Conservation (phyloP, 2,888 invertebrate genomes). For the Pristionchus entomophagus region DNA sequence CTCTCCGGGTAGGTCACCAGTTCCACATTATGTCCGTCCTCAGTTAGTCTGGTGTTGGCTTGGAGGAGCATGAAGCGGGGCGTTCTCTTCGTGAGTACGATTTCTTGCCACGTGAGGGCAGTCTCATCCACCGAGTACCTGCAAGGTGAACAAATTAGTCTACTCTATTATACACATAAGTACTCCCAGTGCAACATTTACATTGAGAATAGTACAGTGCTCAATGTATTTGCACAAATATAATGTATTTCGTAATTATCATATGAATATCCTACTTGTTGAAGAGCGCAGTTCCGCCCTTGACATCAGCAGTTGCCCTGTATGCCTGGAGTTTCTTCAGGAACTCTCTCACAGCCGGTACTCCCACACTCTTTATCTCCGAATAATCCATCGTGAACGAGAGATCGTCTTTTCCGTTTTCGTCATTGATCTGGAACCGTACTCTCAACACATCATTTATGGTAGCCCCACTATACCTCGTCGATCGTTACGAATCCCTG, state of each 20-base stretch:
- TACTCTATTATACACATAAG: too few relatives aligned
- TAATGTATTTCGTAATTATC: too few relatives aligned
- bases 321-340: conserved; percentile 83
- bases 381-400: conserved; percentile 84
- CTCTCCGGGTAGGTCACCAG: conserved; percentile 86
- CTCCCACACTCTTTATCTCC: conserved; percentile 88
- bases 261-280: too few relatives aligned
- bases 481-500: conserved; percentile 85
- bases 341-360: conserved; percentile 88
- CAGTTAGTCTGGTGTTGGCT: conserved; percentile 84
- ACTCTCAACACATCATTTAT: neutral
- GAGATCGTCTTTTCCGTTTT: conserved; percentile 85
- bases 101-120: conserved; percentile 89
- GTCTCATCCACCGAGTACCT: conserved; percentile 55
- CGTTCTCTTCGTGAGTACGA: conserved; percentile 90
- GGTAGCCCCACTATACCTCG: conserved; percentile 78
- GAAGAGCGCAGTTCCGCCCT: too few relatives aligned
- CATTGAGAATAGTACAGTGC: too few relatives aligned
- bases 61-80: conserved; percentile 93
- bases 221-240: too few relatives aligned
- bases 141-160: neutral
- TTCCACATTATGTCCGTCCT: conserved; percentile 77
- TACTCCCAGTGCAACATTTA: too few relatives aligned
- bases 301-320: conserved; percentile 75
- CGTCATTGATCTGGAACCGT: conserved; percentile 77